Base-by-base conservation (phyloP, 2,797 vertebrate species). In the Percopsis omiscomaycus region DNA sequence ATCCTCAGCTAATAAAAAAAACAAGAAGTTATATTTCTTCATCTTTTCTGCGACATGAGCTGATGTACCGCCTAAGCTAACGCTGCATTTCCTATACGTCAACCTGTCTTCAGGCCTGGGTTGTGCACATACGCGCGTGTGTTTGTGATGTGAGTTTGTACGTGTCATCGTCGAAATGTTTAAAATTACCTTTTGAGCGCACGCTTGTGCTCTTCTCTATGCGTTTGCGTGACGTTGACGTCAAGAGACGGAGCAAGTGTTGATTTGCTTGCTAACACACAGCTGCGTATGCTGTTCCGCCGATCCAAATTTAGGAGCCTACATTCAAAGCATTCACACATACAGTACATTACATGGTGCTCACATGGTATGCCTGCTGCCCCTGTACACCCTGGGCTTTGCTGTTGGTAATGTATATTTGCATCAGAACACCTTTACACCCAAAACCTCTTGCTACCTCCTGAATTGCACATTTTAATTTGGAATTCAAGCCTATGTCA, bases 261-360 rank as follows among this genome's bases (percentile, higher is more conserved):
- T 66, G 49, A 55, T 55, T 29, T 64, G 42, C 56, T 46, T 32
- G 44, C 61, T 70, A 66, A 45, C 61, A 28, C 63, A 51, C 48
- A 49, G 66, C 9, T 70, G 51, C 68, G 62, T 62, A 8, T 60
- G 59, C 73, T 49, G 48, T 51, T 52, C 60, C 64, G 66, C 60
- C 51, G 59, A 45, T 66, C 68, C 66, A 73, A 66, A 81, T 79
- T 73, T 73, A 73, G 71, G 45, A 59, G 47, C 16, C 11, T 30
- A 51, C 30, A 30, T n/a, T 50, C 27, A n/a, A 14, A 61, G 30
- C 59, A 37, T 48, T 45, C 51, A 51, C 56, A 61, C 60, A 61
- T 54, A 66, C 22, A 22, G 22, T 37, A 29, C 62, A 48, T 11
- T 42, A 42, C 37, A 42, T 42, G 37, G 37, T 42, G 37, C 2